Evolutionary conservation across 2,888 invertebrate species (phyloP), one percentile per base, ranked within the genome.

Genomic region (Orthosia gothica): DNA sequence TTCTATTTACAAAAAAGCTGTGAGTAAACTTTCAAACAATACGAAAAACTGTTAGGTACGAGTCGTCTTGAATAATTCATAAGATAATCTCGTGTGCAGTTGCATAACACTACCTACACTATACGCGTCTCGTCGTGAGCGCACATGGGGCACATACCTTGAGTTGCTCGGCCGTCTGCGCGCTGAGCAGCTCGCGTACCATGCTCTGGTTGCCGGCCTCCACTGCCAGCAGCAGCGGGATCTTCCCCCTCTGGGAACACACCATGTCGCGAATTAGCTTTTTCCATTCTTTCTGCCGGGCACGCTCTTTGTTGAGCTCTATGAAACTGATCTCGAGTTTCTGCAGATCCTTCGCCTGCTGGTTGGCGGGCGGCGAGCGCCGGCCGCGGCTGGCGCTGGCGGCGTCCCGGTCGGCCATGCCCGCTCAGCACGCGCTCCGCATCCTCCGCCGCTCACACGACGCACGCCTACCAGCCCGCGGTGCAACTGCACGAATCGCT

Each of bases 191-290:
- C 95, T 99, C 99, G 85, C 99, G 98, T 92, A 99, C 99, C 97
- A 99, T 99, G 85, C 99, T 98, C 95, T 99, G 98, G 97, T 99
- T 99, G 70, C 99, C 99, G 47, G 98, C 98, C 95, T 99, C 99
- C 89, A 99, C 98, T 72, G 99, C 99, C 94, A 99, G 97, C 92
- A 99, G 98, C 91, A 99, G 97, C 87, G 99, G 99, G 91, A 99
- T 98, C 97, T 98, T 99, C 84, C 99, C 99, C 95, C 98, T 98
- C 99, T 99, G 97, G 88, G 97, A 70, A 70, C 54, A 97, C 93
- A 97, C 95, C 95, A 96, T 93, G 94, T 97, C 96, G 92, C 96
- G 95, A 90, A 97, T 97, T 97, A 97, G 89, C 93, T 95, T 97
- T 94, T 96, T 96, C 97, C 97, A 97, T 92, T 97, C 96, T 89